Evolutionary conservation across 2,113 vertebrate species (phyloP).

Genomic region (Pelodiscus sinensis): DNA sequence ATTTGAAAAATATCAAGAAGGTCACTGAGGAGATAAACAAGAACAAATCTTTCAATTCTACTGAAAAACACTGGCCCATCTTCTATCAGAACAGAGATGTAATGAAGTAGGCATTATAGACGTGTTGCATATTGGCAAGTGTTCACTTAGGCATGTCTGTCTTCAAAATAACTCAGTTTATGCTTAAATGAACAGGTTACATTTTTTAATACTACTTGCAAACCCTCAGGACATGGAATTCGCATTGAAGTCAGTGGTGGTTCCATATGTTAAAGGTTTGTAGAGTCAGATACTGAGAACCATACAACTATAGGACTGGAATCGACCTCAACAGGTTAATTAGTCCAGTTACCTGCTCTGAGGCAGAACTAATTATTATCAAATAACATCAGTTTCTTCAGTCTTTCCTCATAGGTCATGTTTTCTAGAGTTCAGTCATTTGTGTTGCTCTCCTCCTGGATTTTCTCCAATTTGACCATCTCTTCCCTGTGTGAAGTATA

Average conservation of each 20-base stretch:
- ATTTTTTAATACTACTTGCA: not conserved
- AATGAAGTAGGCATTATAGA: not conserved
- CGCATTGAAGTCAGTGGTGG: not conserved
- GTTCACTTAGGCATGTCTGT: not conserved
- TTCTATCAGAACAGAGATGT: not conserved
- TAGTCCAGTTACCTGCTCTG: not conserved
- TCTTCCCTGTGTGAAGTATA: no score
- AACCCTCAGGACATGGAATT: not conserved
- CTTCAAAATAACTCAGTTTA: not conserved
- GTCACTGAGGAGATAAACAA: not conserved
- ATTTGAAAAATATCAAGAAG: not conserved
- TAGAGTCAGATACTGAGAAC: not conserved
- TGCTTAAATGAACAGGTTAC: not conserved
- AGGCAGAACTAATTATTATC: not conserved
- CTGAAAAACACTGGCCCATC: not conserved
- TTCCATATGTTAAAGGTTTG: not conserved
- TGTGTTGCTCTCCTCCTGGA: no score
- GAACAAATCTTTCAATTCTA: rapidly evolving
- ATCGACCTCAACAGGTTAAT: not conserved
- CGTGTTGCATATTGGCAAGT: not conserved
- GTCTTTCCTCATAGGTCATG: no score
- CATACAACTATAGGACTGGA: not conserved
- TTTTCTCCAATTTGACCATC: no score
- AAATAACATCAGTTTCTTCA: no score
- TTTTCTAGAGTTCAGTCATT: no score